These are phyloP conservation scores for Eurytoma californica DNA, from an alignment of 2,888 invertebrate species.

Conservation along the genomic window DNA sequence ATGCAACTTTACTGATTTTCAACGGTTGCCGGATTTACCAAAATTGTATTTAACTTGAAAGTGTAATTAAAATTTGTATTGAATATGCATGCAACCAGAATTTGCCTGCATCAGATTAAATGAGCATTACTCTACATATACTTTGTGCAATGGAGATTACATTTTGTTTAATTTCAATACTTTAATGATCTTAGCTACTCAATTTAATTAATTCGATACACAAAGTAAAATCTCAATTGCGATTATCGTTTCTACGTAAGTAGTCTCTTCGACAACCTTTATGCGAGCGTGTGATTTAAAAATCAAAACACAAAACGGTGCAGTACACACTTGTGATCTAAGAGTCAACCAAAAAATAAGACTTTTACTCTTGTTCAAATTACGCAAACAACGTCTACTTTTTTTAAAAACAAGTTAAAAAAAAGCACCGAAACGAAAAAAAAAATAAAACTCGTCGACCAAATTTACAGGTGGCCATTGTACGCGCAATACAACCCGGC, in stretches of 20 bases:
- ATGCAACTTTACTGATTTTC: too few relatives aligned
- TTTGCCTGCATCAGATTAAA: too few relatives aligned
- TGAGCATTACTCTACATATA: too few relatives aligned
- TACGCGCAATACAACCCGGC: neutral
- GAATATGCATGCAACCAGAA: too few relatives aligned
- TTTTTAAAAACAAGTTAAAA: neutral
- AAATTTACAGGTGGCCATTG: conserved; percentile 30
- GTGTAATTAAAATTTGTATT: too few relatives aligned
- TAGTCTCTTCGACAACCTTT: neutral
- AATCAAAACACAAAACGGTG: conserved; percentile 27
- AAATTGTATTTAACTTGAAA: too few relatives aligned
- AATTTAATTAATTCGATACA: neutral
- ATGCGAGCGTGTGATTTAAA: conserved; percentile 20
- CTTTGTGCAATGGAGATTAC: too few relatives aligned
- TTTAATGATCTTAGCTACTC: too few relatives aligned
- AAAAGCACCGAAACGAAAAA: too few relatives aligned
- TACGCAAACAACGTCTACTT: conserved; percentile 6
- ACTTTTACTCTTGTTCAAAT: neutral
- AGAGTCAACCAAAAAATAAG: conserved; percentile 9
- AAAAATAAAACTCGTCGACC: neutral
- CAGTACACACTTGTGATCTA: conserved; percentile 16
- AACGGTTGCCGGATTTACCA: too few relatives aligned
- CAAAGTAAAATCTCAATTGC: conserved; percentile 21
- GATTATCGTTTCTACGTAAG: neutral
- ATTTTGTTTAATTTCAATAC: too few relatives aligned